phyloP scores from a whole-genome alignment of 2,888 invertebrate species.

The Pristionchus entomophagus region DNA sequence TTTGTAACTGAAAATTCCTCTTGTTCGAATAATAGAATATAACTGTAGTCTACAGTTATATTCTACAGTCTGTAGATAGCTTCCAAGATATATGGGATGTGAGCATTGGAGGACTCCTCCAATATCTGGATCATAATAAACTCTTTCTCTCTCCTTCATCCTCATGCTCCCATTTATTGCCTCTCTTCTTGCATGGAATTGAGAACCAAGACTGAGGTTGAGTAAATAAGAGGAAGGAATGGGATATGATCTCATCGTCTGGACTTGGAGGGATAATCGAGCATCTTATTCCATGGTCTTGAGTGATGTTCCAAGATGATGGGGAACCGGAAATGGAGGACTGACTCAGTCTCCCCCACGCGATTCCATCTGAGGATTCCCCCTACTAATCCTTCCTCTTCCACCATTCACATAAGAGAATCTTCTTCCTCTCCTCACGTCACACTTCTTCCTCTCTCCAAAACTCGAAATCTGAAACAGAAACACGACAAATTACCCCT shows the following conservation, averaged over 20 bases:
- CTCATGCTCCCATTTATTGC: slow-evolving; percentile 30
- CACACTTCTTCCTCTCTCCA: too few relatives aligned
- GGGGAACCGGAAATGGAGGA: background rate
- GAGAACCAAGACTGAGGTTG: slow-evolving; percentile 8
- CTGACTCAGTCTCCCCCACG: background rate
- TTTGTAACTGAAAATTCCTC: too few relatives aligned
- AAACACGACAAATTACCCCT: background rate
- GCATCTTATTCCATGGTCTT: background rate
- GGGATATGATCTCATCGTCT: slow-evolving; percentile 12
- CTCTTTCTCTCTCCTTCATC: too few relatives aligned
- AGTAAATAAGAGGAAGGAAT: background rate
- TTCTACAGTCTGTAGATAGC: background rate
- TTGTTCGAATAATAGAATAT: background rate
- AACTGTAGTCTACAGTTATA: background rate
- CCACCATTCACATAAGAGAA: background rate
- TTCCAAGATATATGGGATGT: background rate
- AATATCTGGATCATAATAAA: background rate
- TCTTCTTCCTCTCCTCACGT: slow-evolving; percentile 9
- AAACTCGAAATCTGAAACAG: background rate
- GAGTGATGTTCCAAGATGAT: too few relatives aligned
- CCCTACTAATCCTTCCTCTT: background rate
- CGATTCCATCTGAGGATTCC: background rate
- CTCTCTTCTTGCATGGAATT: slow-evolving; percentile 6
- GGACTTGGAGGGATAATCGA: background rate
- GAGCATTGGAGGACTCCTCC: background rate